Evolutionary conservation across 2,888 invertebrate species (phyloP).

Genomic region (Priocnemis perturbator): DNA sequence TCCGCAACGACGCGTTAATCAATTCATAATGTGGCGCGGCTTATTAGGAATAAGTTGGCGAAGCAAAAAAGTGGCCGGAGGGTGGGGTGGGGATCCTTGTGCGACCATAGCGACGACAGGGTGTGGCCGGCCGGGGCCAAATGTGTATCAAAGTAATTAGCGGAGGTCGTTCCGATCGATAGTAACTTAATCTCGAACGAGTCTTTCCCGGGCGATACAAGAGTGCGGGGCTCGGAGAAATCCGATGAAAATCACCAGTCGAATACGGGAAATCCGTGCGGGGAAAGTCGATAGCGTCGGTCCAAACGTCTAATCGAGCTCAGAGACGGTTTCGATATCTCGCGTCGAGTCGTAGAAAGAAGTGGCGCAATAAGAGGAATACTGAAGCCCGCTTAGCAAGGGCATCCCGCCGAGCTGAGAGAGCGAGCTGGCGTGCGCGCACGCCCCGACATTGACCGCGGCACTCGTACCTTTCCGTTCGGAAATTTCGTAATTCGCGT

Average conservation of each 20-base stretch:
- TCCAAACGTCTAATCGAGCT: background rate
- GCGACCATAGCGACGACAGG: slow-evolving; percentile 26
- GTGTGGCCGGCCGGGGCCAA: slow-evolving; percentile 32
- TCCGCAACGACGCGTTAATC: too few relatives aligned
- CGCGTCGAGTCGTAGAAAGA: too few relatives aligned
- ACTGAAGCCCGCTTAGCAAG: too few relatives aligned
- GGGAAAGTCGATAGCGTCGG: too few relatives aligned
- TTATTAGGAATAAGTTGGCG: slow-evolving; percentile 9
- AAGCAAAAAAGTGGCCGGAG: slow-evolving; percentile 15
- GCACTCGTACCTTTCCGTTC: background rate
- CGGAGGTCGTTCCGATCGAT: slow-evolving; percentile 29
- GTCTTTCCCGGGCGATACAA: slow-evolving; percentile 22
- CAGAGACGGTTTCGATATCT: background rate
- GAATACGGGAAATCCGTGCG: background rate
- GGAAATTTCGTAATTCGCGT: background rate
- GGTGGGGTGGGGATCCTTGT: slow-evolving; percentile 18
- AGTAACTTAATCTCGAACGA: slow-evolving; percentile 30
- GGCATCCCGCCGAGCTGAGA: too few relatives aligned
- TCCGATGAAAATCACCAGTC: slow-evolving; percentile 11
- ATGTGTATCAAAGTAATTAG: slow-evolving; percentile 41
- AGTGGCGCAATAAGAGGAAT: too few relatives aligned
- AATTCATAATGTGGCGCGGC: too few relatives aligned
- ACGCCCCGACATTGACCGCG: too few relatives aligned
- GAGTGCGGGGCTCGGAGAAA: slow-evolving; percentile 12
- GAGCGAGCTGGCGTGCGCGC: too few relatives aligned